Evolutionary conservation across 2,797 vertebrate species (phyloP), one percentile per base, ranked within the genome.

Genomic region (Hipposideros larvatus): DNA sequence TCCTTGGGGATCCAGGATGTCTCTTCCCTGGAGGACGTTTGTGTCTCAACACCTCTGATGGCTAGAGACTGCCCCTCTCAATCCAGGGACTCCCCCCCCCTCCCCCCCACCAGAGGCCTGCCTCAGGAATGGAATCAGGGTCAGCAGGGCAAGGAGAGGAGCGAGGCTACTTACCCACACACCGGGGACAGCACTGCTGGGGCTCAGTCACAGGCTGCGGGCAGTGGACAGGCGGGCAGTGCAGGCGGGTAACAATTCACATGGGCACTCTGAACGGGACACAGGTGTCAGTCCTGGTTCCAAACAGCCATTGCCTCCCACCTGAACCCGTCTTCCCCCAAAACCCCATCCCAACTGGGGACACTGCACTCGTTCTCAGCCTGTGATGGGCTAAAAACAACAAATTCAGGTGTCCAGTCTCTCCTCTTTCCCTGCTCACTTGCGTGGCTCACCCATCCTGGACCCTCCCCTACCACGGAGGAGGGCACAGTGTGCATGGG

Each of bases 171-270:
- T 96, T 96, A 99, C 99, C 99, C 88, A 99, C 98, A 98, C 99
- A 99, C 53, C 98, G 98, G 0, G 99, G 99, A 94, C 99, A 99
- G 97, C 99, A 99, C 97, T 99, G 99, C 97, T 99, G 99, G 0
- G 99, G 99, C 75, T 99, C 99, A 0, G 98, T 98, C 65, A 99
- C 98, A 0, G 99, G 99, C 94, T 99, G 99, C 68, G 99, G 98
- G 11, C 99, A 99, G 0, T 98, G 98, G 96, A 99, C 97, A 41
- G 98, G 98, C 0, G 99, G 99, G 97, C 99, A 99, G 98, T 99
- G 99, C 97, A 99, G 99, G 41, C 98, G 98, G 98, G 98, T 98
- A 99, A 95, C 99, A 99, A 97, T 98, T 99, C 97, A 99, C 99
- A 57, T 99, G 99, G 85, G 99, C 99, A 65, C 97, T 98, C 99